Conservation (phyloP, 2,888 invertebrate genomes). For the Helobdella robusta region DNA sequence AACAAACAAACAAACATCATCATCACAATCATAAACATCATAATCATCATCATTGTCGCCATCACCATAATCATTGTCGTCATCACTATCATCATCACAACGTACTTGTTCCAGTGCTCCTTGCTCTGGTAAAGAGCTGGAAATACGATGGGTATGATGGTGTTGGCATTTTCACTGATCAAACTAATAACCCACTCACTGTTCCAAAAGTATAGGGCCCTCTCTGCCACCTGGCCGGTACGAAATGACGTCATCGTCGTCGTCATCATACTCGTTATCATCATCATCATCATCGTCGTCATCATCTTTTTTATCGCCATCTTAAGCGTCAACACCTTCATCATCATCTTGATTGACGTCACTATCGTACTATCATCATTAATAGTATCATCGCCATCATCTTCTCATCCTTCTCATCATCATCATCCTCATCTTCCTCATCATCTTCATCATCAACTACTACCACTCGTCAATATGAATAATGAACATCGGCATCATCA, state of each 20-base stretch:
- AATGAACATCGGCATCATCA: no score
- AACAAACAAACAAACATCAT: no score
- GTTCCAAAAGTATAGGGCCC: slow-evolving; percentile 97
- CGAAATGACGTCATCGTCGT: not conserved
- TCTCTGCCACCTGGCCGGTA: slow-evolving; percentile 73
- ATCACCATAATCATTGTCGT: not conserved
- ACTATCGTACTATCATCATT: no score
- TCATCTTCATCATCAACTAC: no score
- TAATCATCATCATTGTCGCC: no score
- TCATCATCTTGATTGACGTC: not conserved
- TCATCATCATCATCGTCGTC: not conserved
- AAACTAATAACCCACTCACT: slow-evolving; percentile 97
- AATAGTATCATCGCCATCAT: no score
- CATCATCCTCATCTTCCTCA: no score
- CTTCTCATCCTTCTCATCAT: no score
- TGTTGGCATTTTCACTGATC: slow-evolving; percentile 90
- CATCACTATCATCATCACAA: no score
- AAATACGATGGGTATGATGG: slow-evolving; percentile 99
- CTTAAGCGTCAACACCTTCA: not conserved
- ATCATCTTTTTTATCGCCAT: not conserved
- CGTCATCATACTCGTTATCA: not conserved
- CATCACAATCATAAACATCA: no score
- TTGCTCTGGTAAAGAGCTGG: slow-evolving; percentile 96
- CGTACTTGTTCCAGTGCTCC: slow-evolving; percentile 94
- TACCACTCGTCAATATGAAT: no score